These are phyloP conservation scores for Nomada flava DNA, from an alignment of 2,888 invertebrate genomes.

Conservation along the genomic window DNA sequence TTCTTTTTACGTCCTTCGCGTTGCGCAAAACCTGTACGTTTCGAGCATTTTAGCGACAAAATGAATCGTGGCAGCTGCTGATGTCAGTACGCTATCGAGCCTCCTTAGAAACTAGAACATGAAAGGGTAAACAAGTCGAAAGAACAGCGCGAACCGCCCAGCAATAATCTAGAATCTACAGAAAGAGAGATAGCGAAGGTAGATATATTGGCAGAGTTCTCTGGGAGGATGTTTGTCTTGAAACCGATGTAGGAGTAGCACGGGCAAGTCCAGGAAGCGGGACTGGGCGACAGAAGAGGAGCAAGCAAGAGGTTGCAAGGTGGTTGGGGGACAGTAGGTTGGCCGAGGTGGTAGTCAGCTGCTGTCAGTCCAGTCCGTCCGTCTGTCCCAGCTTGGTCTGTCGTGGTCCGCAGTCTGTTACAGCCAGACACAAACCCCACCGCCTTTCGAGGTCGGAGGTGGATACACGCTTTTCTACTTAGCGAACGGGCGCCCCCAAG, in stretches of 20 bases:
- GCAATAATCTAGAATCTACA: not conserved
- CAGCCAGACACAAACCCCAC: conserved; percentile 71
- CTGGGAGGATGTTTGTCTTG: conserved; percentile 70
- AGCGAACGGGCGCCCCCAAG: conserved; percentile 79
- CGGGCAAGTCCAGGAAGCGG: conserved; percentile 70
- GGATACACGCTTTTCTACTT: conserved; percentile 84
- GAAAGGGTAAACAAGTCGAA: not conserved
- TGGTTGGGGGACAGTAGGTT: conserved; percentile 43
- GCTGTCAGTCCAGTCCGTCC: conserved; percentile 78
- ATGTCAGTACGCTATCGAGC: no score
- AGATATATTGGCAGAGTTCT: conserved; percentile 20
- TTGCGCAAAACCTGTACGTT: no score
- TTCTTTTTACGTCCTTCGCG: not conserved
- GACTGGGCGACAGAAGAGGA: conserved; percentile 59
- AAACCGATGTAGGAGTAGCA: conserved; percentile 60
- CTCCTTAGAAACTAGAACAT: no score
- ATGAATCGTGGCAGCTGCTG: no score
- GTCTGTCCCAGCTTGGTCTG: conserved; percentile 55
- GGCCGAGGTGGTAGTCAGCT: conserved; percentile 76
- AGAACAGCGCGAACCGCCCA: not conserved
- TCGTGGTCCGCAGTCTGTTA: conserved; percentile 67
- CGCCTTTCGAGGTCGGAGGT: conserved; percentile 79
- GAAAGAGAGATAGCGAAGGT: not conserved
- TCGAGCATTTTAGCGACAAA: no score
- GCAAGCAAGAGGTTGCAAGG: conserved; percentile 40